Evolutionary conservation across 1,140 invertebrate genomes (phyloP).

Genomic region (Dinothrombium tinctorium): DNA sequence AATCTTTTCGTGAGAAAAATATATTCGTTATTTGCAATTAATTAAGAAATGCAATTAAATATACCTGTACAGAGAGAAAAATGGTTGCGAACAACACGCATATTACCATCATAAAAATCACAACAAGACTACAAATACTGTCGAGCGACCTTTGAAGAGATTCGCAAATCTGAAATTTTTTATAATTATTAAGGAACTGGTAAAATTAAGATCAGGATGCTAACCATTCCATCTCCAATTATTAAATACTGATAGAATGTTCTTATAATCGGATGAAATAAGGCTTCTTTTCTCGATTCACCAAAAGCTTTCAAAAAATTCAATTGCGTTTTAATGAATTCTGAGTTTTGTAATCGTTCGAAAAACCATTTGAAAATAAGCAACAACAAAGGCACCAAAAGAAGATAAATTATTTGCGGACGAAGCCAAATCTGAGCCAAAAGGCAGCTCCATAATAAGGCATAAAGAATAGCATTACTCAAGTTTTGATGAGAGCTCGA

Average conservation of each 20-base stretch:
- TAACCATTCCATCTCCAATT: constrained; percentile 1
- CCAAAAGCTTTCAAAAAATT: too few species aligned
- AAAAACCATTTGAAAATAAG: constrained; percentile 19
- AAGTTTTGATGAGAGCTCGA: constrained; percentile 17
- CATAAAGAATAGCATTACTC: constrained; percentile 36
- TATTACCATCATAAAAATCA: constrained; percentile 25
- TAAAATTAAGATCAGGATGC: constrained; percentile 21
- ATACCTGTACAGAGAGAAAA: constrained; percentile 25
- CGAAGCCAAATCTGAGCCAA: constrained; percentile 44
- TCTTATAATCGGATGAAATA: constrained; percentile 4
- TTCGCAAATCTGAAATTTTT: constrained; percentile 24
- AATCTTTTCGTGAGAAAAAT: constrained; percentile 30
- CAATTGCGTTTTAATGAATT: too few species aligned
- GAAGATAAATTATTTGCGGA: constrained; percentile 37
- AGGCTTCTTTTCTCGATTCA: too few species aligned
- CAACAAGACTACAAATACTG: constrained; percentile 25
- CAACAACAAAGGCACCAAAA: constrained; percentile 37
- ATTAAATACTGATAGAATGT: not conserved
- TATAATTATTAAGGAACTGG: too few species aligned
- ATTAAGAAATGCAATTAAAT: not conserved
- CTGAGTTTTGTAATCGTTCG: not conserved
- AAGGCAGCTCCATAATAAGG: constrained; percentile 37
- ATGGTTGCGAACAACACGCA: constrained; percentile 23
- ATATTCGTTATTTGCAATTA: not conserved
- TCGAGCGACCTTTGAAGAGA: constrained; percentile 24